Base-by-base conservation (phyloP, 1,140 invertebrate genomes). In the Octopus bimaculoides region DNA sequence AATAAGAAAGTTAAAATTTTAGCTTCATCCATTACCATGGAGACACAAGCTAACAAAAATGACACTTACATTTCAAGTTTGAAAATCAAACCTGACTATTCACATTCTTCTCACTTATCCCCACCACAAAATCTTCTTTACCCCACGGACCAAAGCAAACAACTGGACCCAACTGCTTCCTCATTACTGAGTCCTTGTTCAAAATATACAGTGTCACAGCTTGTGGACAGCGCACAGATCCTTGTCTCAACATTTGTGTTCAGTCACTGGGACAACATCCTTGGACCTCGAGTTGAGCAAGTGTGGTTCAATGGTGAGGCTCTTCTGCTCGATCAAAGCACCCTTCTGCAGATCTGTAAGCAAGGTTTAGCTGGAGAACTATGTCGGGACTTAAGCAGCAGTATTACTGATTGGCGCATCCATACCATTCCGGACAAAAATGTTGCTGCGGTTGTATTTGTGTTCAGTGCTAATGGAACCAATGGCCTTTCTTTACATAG, bases 231-330 rank as follows among this genome's bases (percentile, higher is more conserved):
- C 71, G 73, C 77, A 17, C 81, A 85, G 14, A 82, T 82, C 26
- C 82, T 87, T 69, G 79, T 88, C 4, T 80, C 84, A 74, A 80
- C 83, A 7, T 71, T 88, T 20, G 41, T 87, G n/a, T 80, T 87
- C 7, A 84, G 82, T 77, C 83, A 86, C 78, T 88, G 87, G 87
- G 87, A 88, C 77, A 88, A 88, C 77, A 88, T 88, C 53, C 78
- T 88, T 8, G 87, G 87, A 71, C 87, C 87, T 54, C 81, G 84
- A 26, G 82, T 87, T 12, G 81, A 84, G 52, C 85, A 88, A 79
- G 80, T 87, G 5, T 88, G 87, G 87, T 84, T 81, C 41, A 81
- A 84, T 55, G 80, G 79, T 17, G 83, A 81, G 8, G 74, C 77
- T 8, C 61, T 77, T 14, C 74, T 82, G 20, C 81, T 83, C 12